These are phyloP conservation scores for Cryptomyrus ogoouensis DNA, from an alignment of 2,113 vertebrate genomes.

Conservation along the genomic window DNA sequence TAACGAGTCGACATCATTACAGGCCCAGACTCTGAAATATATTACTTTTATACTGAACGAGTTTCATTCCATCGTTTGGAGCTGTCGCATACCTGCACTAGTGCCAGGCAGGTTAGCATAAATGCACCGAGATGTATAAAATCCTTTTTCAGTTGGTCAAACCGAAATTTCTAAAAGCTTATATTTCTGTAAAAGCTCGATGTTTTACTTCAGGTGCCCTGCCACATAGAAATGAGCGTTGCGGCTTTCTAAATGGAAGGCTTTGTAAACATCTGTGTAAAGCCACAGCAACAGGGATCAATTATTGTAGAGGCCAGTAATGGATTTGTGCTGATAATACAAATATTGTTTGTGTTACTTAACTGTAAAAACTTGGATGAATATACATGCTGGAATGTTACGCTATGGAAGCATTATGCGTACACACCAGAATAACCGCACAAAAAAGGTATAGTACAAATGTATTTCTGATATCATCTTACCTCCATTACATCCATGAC, in stretches of 20 bases:
- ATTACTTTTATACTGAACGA: slow-evolving; percentile 25
- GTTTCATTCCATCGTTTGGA: slow-evolving; percentile 32
- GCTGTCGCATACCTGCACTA: slow-evolving; percentile 11
- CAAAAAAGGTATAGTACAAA: not conserved
- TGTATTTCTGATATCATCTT: not conserved
- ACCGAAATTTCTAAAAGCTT: not conserved
- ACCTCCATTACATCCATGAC: not conserved
- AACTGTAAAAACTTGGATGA: slow-evolving; percentile 1
- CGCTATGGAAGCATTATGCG: not conserved
- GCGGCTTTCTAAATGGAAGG: not conserved
- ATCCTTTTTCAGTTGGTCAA: not conserved
- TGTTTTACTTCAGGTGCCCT: not conserved
- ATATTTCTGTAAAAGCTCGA: not conserved
- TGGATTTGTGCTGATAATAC: not conserved
- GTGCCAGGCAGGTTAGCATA: slow-evolving; percentile 5
- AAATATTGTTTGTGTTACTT: not conserved
- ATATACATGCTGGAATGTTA: not conserved
- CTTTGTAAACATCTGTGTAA: not conserved
- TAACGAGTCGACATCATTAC: slow-evolving; percentile 22
- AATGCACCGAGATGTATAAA: not conserved
- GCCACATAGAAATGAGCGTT: not conserved
- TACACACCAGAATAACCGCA: not conserved
- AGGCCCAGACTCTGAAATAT: not conserved
- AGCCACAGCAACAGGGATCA: not conserved
- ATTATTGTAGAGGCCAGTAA: not conserved